These are phyloP conservation scores for Nibea coibor DNA, from an alignment of 2,113 vertebrate genomes.

Conservation along the genomic window DNA sequence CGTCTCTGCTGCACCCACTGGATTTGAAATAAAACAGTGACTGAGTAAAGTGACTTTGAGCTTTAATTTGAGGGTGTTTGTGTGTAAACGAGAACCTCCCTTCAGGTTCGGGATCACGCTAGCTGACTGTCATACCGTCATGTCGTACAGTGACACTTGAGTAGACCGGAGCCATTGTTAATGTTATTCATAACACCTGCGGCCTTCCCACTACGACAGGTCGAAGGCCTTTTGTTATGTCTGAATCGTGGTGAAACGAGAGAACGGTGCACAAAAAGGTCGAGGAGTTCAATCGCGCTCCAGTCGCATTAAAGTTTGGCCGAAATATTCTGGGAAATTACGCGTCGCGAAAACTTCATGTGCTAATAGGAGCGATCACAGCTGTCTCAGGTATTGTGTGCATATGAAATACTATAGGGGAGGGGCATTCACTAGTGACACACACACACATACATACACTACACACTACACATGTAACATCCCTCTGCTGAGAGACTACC, in stretches of 20 bases:
- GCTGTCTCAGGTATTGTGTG: background rate
- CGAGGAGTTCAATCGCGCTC: background rate
- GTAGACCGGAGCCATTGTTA: background rate
- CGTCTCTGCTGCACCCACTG: background rate
- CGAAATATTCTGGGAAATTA: background rate
- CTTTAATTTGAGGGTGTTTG: background rate
- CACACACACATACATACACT: constrained; percentile 11
- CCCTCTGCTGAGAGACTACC: constrained; percentile 64
- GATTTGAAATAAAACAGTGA: background rate
- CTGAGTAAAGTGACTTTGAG: background rate
- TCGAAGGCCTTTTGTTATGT: constrained; percentile 5
- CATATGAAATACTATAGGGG: constrained; percentile 10
- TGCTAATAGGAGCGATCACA: background rate
- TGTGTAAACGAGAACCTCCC: background rate
- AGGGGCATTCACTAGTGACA: constrained; percentile 17
- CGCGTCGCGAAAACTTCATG: background rate
- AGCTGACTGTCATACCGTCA: background rate
- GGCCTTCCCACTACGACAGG: fast-evolving
- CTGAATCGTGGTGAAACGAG: background rate
- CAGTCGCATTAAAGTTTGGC: background rate
- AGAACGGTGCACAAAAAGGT: background rate
- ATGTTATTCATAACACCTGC: background rate
- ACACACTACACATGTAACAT: constrained; percentile 35
- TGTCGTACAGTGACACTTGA: background rate
- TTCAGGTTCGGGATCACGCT: background rate